These are phyloP conservation scores for Melanotaenia nigrans DNA, from an alignment of 2,797 vertebrate genomes.

Conservation along the genomic window DNA sequence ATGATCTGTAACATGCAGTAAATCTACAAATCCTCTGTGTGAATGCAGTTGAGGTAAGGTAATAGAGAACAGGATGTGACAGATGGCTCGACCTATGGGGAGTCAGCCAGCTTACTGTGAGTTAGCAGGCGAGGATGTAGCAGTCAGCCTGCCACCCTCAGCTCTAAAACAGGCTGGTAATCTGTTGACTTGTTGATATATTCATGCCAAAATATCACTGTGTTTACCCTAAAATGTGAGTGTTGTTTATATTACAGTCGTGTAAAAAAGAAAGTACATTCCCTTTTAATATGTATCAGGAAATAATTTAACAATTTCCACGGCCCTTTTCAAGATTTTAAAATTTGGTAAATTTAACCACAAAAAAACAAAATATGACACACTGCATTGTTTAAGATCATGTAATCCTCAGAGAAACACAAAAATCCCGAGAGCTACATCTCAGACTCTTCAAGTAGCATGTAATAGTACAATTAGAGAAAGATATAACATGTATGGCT, in stretches of 20 bases:
- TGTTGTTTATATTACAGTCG: background rate
- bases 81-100: slow-evolving; percentile 72
- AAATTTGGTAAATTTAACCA: background rate
- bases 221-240: slow-evolving; percentile 5
- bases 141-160: slow-evolving; percentile 17
- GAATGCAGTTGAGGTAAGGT: slow-evolving; percentile 45
- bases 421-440: background rate
- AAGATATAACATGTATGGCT: background rate
- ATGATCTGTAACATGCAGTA: slow-evolving; percentile 52
- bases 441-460: no score
- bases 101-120: slow-evolving; percentile 53
- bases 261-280: background rate
- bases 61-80: slow-evolving; percentile 69
- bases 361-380: background rate
- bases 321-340: background rate
- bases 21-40: slow-evolving; percentile 60
- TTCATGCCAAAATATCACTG: slow-evolving; percentile 6
- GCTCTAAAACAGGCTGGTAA: slow-evolving; percentile 8
- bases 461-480: background rate
- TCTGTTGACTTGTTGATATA: slow-evolving; percentile 54
- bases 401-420: no score
- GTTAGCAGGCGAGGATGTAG: slow-evolving; percentile 34
- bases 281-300: background rate
- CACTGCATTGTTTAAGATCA: no score
- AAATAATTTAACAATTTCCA: background rate